Base-by-base conservation (phyloP, 2,888 invertebrate genomes). In the Hartigia nigra region DNA sequence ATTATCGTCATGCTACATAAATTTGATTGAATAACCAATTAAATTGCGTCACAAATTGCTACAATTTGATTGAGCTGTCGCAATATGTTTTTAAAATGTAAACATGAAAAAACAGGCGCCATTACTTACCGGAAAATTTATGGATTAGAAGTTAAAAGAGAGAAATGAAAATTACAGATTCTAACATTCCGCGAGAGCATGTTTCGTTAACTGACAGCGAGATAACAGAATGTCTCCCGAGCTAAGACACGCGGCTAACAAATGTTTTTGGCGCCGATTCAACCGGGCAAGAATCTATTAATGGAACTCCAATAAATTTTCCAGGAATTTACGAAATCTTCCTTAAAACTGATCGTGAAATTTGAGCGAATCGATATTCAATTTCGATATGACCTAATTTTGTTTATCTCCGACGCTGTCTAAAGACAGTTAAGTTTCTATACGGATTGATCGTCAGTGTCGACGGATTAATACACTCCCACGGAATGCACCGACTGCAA, bases 221-320 rank as follows among this genome's bases (percentile, higher is more conserved):
- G 31, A n/a, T 55, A 36, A 12, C 36, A 31, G 14, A 31, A 31
- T 70, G 70, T 32, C 31, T 23, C n/a, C 14, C n/a, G 75, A 31
- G 37, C 35, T 3, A 12, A 32, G 12, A 69, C 32, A 34, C 11
- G 74, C 14, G 31, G 37, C 55, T 77, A 74, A 78, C 74, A 78
- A 78, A 78, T 55, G 75, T 78, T 78, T 36, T 37, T 75, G 78
- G 78, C 78, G 74, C 34, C 39, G 75, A 69, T 75, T 75, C 78
- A 78, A 78, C 34, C 12, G 12, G 31, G 12, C 72, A 34, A 72
- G 31, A 72, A 72, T 31, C 72, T 31, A 31, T 72, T 32, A 31
- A 72, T 72, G 23, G 32, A 72, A 31, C 31, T 23, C 23, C 55
- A 9, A 72, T 31, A 72, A 12, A 31, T 72, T 72, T 31, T 72